A percentile compares a stretch with the other conserved stretches of the same genome.
Conservation (phyloP, 2,113 vertebrate genomes). For the Scophthalmus maximus region DNA sequence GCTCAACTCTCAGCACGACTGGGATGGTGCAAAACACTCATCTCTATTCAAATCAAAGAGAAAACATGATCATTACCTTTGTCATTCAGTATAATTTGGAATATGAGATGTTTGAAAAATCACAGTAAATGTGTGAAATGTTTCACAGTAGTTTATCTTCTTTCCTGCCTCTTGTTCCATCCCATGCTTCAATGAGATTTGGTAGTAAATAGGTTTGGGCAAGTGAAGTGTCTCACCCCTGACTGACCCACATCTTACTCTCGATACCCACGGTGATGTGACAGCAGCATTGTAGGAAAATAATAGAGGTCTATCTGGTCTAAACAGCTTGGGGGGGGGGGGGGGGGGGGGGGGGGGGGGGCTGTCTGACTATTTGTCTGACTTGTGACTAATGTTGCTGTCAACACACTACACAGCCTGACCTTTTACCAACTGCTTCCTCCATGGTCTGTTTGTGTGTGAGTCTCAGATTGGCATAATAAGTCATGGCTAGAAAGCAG, state of each 20-base stretch:
- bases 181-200: background rate
- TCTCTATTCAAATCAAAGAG: slow-evolving; percentile 10
- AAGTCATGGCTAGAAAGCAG: slow-evolving; percentile 64
- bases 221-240: slow-evolving; percentile 31
- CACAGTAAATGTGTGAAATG: background rate
- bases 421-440: slow-evolving; percentile 77
- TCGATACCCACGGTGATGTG: slow-evolving; percentile 33
- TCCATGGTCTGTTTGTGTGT: slow-evolving; percentile 40
- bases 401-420: slow-evolving; percentile 74
- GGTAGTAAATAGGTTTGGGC: slow-evolving; percentile 7
- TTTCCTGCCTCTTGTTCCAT: background rate
- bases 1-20: background rate
- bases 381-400: slow-evolving; percentile 78
- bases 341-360: slow-evolving; percentile 26
- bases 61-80: background rate
- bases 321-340: slow-evolving; percentile 60
- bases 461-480: slow-evolving; percentile 64
- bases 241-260: slow-evolving; percentile 46
- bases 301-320: slow-evolving; percentile 61
- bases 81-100: background rate
- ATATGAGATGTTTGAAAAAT: background rate
- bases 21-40: background rate
- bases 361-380: slow-evolving; percentile 66
- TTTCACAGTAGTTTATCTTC: background rate
- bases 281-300: slow-evolving; percentile 50